Conservation (phyloP, 2,888 invertebrate species). For the Stenolophus ochropezus region DNA sequence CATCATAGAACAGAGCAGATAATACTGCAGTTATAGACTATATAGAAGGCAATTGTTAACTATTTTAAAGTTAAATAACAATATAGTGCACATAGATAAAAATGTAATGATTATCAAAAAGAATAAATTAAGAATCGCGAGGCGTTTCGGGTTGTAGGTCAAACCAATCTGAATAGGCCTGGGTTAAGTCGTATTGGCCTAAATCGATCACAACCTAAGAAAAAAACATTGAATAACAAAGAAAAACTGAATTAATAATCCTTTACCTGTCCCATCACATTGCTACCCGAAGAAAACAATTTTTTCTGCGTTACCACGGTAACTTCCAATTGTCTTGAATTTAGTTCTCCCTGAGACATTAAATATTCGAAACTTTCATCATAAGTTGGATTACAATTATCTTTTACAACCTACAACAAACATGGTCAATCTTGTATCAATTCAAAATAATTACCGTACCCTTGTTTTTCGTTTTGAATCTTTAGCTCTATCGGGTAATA, state of each 20-base stretch:
- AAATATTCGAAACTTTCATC: conserved; percentile 94
- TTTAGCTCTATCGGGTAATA: conserved; percentile 88
- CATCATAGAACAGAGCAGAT: conserved; percentile 33
- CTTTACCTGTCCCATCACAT: conserved; percentile 89
- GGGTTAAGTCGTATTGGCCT: conserved; percentile 80
- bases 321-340: conserved; percentile 86
- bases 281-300: conserved; percentile 86
- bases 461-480: conserved; percentile 91
- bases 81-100: conserved; percentile 3
- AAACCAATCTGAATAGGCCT: conserved; percentile 84
- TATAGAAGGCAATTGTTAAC: conserved; percentile 54
- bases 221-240: conserved; percentile 11
- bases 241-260: not conserved
- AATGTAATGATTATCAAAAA: conserved; percentile 7
- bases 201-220: conserved; percentile 80
- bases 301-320: conserved; percentile 93
- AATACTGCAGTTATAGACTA: conserved; percentile 49
- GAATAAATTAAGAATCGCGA: conserved; percentile 40
- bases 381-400: conserved; percentile 92
- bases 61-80: conserved; percentile 6
- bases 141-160: conserved; percentile 79
- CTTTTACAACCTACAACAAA: conserved; percentile 80
- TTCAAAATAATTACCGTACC: conserved; percentile 71
- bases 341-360: conserved; percentile 87
- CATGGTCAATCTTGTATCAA: not conserved